Evolutionary conservation across 2,888 invertebrate species (phyloP), one percentile per base, ranked within the genome.

Genomic region (Andrena haemorrhoa): DNA sequence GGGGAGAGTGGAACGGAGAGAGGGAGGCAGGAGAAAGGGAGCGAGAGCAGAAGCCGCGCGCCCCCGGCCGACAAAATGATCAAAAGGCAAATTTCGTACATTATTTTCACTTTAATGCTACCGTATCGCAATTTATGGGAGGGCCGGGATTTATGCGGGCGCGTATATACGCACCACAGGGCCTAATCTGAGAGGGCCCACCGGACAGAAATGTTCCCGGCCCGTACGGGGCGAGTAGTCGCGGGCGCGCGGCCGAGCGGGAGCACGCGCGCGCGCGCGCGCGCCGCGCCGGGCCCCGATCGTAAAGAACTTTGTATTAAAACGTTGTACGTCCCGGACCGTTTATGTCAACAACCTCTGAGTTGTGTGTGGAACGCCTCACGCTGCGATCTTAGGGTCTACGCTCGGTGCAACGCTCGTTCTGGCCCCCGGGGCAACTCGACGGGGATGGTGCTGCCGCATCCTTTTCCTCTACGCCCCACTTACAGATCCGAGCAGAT

Each of bases 31-130:
- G 66, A 69, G 74, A 65, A 76, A 29, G 72, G 56, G 74, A 63
- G 63, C 61, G 75, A 76, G 79, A 89, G 91, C 92, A 89, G 92
- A 92, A 92, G 92, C 92, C 87, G 90, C 89, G 90, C 85, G 92
- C 93, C 93, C 91, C 90, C 91, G 93, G 93, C 93, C 92, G 88
- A 91, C 92, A 93, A 93, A 92, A 93, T 92, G 92, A 93, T 93
- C 93, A 92, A 92, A 93, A 92, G 91, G 92, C 92, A 93, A 93
- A 93, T 93, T 93, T 93, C 93, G 92, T 93, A 92, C 92, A 93
- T 93, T 93, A 93, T 92, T 93, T 93, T 93, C 93, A 93, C 93
- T 93, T 93, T 92, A 93, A 93, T 92, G 93, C 93, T 93, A 93
- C 93, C 92, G 93, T 93, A 92, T 93, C 92, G 91, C 91, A 93